Conservation (phyloP, 1,140 invertebrate species). For the Bicyclus anynana region DNA sequence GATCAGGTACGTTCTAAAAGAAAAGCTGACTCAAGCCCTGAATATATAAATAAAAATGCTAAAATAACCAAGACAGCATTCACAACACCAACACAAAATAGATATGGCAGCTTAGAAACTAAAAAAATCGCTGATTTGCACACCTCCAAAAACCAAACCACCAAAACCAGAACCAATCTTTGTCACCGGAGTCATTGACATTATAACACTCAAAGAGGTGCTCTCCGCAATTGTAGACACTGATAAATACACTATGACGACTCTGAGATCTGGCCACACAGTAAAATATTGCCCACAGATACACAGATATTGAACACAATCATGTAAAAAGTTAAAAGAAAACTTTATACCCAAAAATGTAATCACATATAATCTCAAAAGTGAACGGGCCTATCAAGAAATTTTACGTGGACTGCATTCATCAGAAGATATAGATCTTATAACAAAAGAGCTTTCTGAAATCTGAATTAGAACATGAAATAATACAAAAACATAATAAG, state of each 20-base stretch:
- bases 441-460: slow-evolving; percentile 36
- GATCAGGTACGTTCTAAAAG: too few relatives aligned
- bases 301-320: too few relatives aligned
- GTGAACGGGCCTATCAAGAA: slow-evolving; percentile 45
- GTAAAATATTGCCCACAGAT: slow-evolving; percentile 28
- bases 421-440: slow-evolving; percentile 33
- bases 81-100: too few relatives aligned
- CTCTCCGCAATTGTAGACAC: slow-evolving; percentile 8
- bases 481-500: too few relatives aligned
- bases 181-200: slow-evolving; percentile 30
- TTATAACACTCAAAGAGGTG: slow-evolving; percentile 21
- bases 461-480: too few relatives aligned
- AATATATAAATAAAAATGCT: too few relatives aligned
- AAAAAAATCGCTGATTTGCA: too few relatives aligned
- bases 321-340: slow-evolving; percentile 28
- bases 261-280: slow-evolving; percentile 30
- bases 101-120: too few relatives aligned
- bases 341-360: slow-evolving; percentile 29
- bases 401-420: slow-evolving; percentile 44
- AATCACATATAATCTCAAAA: slow-evolving; percentile 47
- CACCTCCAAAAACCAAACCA: too few relatives aligned
- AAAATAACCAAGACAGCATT: too few relatives aligned
- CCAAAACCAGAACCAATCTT: slow-evolving; percentile 36
- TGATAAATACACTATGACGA: slow-evolving; percentile 25
- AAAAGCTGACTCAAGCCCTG: too few relatives aligned